Evolutionary conservation across 2,888 invertebrate species (phyloP).

Genomic region (Apamea crenata): DNA sequence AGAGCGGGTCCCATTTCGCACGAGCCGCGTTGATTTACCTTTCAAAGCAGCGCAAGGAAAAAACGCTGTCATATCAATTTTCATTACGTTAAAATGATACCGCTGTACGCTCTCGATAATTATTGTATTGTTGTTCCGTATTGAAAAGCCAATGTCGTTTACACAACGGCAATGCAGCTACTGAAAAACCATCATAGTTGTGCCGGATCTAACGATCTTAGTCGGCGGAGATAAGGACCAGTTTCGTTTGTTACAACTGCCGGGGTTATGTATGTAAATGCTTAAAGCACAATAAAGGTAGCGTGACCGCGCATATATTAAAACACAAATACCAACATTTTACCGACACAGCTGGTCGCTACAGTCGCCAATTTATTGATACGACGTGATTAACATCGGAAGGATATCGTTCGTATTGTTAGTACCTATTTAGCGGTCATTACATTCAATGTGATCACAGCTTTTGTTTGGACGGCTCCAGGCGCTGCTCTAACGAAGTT

Average conservation of each 20-base stretch:
- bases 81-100: slow-evolving; percentile 66
- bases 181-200: slow-evolving; percentile 50
- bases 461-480: slow-evolving; percentile 25
- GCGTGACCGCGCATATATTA: slow-evolving; percentile 82
- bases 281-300: slow-evolving; percentile 76
- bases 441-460: slow-evolving; percentile 64
- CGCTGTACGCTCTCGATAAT: slow-evolving; percentile 69
- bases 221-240: slow-evolving; percentile 54
- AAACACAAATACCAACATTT: slow-evolving; percentile 73
- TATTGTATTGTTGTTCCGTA: slow-evolving; percentile 73
- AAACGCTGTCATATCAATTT: slow-evolving; percentile 62
- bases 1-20: not conserved
- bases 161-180: slow-evolving; percentile 76
- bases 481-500: slow-evolving; percentile 25
- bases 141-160: slow-evolving; percentile 75
- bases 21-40: slow-evolving; percentile 9
- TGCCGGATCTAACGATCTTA: slow-evolving; percentile 51
- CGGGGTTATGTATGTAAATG: slow-evolving; percentile 65
- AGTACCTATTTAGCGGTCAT: slow-evolving; percentile 66
- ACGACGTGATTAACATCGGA: slow-evolving; percentile 74
- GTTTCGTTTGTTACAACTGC: slow-evolving; percentile 48
- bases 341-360: slow-evolving; percentile 73
- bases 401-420: slow-evolving; percentile 66
- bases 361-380: slow-evolving; percentile 77
- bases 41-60: slow-evolving; percentile 37